A percentile compares a stretch with the other conserved stretches of the same genome.
Conservation (phyloP, 1,140 invertebrate species). For the Zaprionus tsacasi region DNA sequence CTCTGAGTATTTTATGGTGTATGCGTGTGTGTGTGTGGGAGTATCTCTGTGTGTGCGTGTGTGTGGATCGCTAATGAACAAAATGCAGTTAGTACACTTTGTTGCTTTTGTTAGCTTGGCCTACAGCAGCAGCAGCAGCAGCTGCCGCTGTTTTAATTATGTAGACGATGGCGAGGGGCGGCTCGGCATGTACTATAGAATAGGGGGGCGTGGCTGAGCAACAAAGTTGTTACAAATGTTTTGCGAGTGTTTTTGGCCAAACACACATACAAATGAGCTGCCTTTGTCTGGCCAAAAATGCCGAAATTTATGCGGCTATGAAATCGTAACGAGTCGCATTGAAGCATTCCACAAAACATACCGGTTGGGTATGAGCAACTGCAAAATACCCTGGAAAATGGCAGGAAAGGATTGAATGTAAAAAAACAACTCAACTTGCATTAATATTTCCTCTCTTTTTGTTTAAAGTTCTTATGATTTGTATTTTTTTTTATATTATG, state of each 20-base stretch:
- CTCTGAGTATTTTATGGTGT: slow-evolving; percentile 20
- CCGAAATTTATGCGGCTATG: slow-evolving; percentile 45
- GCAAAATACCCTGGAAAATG: neutral
- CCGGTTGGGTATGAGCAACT: neutral
- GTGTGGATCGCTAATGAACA: slow-evolving; percentile 47
- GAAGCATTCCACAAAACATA: slow-evolving; percentile 22
- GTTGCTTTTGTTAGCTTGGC: slow-evolving; percentile 47
- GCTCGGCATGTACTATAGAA: neutral
- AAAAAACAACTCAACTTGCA: neutral
- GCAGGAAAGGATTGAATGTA: too few species aligned
- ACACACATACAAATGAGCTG: slow-evolving; percentile 42
- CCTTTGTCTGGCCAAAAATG: slow-evolving; percentile 30
- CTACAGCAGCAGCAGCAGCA: slow-evolving; percentile 36
- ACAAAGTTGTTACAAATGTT: slow-evolving; percentile 51
- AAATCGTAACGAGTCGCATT: slow-evolving; percentile 47
- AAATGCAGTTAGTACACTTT: slow-evolving; percentile 49
- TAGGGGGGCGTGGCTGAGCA: neutral
- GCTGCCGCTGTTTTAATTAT: slow-evolving; percentile 49
- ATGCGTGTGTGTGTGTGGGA: slow-evolving; percentile 15
- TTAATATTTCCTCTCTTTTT: neutral
- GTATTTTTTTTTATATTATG: neutral
- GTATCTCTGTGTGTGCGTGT: slow-evolving; percentile 24
- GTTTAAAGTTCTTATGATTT: neutral
- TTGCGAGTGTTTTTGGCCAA: slow-evolving; percentile 36
- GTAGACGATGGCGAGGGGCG: slow-evolving; percentile 6